A percentile compares a stretch with the other conserved stretches of the same genome.
These are phyloP conservation scores for Heliconius congener DNA, from an alignment of 1,140 invertebrate genomes.

Conservation along the genomic window DNA sequence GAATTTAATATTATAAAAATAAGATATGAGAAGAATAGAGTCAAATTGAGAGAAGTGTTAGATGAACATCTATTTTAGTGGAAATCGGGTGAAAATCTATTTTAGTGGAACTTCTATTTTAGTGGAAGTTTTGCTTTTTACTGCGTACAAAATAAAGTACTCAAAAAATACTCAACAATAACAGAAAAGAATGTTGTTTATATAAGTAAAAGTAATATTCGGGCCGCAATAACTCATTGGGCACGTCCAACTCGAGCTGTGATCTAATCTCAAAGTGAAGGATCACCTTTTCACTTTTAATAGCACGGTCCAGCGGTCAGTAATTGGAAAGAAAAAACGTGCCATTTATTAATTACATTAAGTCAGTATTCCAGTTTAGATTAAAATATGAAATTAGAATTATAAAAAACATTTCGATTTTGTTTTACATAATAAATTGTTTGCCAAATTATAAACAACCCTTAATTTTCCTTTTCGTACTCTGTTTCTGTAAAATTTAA, in stretches of 20 bases:
- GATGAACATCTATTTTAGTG: too few species aligned
- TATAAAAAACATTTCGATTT: neutral
- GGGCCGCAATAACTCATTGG: neutral
- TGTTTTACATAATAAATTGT: neutral
- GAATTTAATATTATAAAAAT: too few species aligned
- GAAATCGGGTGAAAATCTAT: too few species aligned
- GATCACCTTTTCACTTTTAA: constrained; percentile 16
- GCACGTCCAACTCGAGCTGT: constrained; percentile 8
- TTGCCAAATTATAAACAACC: neutral
- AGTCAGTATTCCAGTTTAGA: constrained; percentile 3
- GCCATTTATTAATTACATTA: constrained; percentile 19
- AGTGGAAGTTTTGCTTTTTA: too few species aligned
- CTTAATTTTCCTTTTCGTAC: neutral
- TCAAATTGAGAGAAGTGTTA: too few species aligned
- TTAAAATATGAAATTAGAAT: neutral
- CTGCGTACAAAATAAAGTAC: too few species aligned
- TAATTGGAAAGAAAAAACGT: constrained; percentile 31
- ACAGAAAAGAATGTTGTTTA: neutral
- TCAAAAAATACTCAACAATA: neutral
- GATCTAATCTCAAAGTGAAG: constrained; percentile 25
- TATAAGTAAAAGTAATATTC: constrained; percentile 2
- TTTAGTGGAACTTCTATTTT: too few species aligned
- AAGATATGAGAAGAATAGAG: too few species aligned
- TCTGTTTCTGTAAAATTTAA: too few species aligned
- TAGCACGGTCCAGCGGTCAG: constrained; percentile 5